Conservation (phyloP, 2,888 invertebrate species). For the Cistogaster globosa region DNA sequence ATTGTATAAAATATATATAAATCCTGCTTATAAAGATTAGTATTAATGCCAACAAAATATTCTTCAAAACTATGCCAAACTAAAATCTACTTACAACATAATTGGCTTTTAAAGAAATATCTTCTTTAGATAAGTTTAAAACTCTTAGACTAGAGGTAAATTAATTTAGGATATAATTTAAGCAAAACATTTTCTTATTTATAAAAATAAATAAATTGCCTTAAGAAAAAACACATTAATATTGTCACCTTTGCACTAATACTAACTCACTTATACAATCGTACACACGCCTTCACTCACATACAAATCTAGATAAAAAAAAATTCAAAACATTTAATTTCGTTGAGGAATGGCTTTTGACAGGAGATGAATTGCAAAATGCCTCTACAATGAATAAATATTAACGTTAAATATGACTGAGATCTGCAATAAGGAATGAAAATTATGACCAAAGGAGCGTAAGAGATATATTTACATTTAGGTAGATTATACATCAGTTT, state of each 20-base stretch:
- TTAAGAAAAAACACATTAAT: constrained; percentile 3
- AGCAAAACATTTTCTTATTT: constrained; percentile 50
- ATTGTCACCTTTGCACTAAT: neutral
- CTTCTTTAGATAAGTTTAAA: constrained; percentile 3
- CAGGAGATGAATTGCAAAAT: constrained; percentile 29
- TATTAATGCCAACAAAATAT: constrained; percentile 28
- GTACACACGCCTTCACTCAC: neutral
- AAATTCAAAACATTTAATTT: constrained; percentile 1
- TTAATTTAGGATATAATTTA: constrained; percentile 37
- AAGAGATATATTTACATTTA: constrained; percentile 49
- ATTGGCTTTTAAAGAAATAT: neutral
- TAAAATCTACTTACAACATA: neutral
- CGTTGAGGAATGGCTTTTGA: constrained; percentile 1
- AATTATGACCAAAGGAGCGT: constrained; percentile 18
- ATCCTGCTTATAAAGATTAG: constrained; percentile 30
- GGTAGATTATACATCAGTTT: constrained; percentile 65
- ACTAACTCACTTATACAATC: no score
- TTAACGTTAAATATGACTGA: constrained; percentile 16
- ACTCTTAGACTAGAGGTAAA: constrained; percentile 36
- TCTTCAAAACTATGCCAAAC: neutral
- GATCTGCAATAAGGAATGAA: constrained; percentile 26
- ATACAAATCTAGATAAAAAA: constrained; percentile 13
- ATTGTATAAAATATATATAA: no score
- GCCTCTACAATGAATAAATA: constrained; percentile 23
- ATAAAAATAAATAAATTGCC: constrained; percentile 36